Evolutionary conservation across 2,113 vertebrate genomes (phyloP).

Genomic region (Bostrychus sinensis): DNA sequence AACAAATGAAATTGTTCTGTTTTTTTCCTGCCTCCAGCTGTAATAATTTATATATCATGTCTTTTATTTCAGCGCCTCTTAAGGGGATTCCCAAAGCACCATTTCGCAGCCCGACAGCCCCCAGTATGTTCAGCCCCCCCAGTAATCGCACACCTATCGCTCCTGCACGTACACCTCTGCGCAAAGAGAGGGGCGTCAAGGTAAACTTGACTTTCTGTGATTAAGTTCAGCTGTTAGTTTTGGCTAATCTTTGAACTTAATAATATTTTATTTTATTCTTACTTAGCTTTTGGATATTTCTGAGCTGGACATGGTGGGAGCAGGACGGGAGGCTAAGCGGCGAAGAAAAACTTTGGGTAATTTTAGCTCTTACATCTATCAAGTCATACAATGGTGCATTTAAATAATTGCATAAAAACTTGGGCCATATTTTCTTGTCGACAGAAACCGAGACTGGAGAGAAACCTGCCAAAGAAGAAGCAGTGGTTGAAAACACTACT

Average conservation of each 20-base stretch:
- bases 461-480: constrained; percentile 93
- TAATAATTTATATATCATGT: background rate
- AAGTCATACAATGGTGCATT: too few relatives aligned
- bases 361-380: background rate
- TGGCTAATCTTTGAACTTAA: background rate
- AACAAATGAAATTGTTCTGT: too few relatives aligned
- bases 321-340: constrained; percentile 94
- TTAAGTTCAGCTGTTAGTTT: background rate
- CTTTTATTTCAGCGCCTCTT: constrained; percentile 85
- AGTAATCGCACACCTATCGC: constrained; percentile 93
- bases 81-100: constrained; percentile 98
- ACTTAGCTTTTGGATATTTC: constrained; percentile 90
- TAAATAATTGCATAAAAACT: background rate
- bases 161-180: constrained; percentile 88
- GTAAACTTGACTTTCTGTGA: constrained; percentile 65
- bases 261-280: background rate
- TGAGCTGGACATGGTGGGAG: constrained; percentile 92
- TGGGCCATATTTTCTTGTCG: background rate
- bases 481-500: constrained; percentile 92
- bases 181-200: constrained; percentile 97
- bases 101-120: constrained; percentile 91
- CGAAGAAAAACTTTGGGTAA: constrained; percentile 95
- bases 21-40: background rate
- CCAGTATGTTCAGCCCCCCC: constrained; percentile 93
- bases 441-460: constrained; percentile 91